Percentiles rank a stretch among this genome's conserved stretches.
These are phyloP conservation scores for Lophius americanus DNA, from an alignment of 2,797 vertebrate genomes.

Conservation along the genomic window DNA sequence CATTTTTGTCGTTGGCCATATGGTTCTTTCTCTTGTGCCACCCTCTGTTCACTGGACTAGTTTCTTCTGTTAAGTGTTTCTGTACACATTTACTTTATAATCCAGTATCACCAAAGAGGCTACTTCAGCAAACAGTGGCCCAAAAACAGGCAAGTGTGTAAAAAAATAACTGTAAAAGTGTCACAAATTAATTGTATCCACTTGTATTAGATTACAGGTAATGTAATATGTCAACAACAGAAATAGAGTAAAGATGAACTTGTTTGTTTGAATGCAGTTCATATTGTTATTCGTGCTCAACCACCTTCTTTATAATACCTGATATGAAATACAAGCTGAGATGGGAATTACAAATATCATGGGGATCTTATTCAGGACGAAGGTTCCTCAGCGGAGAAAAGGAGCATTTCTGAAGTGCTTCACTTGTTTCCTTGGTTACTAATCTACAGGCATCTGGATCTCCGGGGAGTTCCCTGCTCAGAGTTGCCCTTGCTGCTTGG, in stretches of 20 bases:
- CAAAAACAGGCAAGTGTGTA: background rate
- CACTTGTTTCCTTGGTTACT: conserved; percentile 85
- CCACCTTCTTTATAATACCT: background rate
- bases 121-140: background rate
- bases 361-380: conserved; percentile 18
- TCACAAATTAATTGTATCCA: background rate
- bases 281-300: background rate
- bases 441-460: conserved; percentile 85
- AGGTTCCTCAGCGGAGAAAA: conserved; percentile 60
- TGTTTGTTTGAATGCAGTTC: background rate
- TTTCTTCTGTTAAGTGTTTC: background rate
- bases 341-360: conserved; percentile 4
- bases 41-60: background rate
- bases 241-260: background rate
- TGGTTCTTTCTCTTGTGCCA: too few relatives aligned
- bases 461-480: conserved; percentile 79
- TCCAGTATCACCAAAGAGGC: background rate
- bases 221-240: background rate
- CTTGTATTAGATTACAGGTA: background rate
- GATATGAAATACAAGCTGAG: background rate
- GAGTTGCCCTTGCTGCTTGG: conserved; percentile 79
- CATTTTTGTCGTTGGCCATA: background rate
- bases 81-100: background rate
- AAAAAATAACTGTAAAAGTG: background rate
- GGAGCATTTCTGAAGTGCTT: conserved; percentile 71